Evolutionary conservation across 1,140 invertebrate species (phyloP), one percentile per base, ranked within the genome.

Genomic region (Amphibalanus amphitrite): DNA sequence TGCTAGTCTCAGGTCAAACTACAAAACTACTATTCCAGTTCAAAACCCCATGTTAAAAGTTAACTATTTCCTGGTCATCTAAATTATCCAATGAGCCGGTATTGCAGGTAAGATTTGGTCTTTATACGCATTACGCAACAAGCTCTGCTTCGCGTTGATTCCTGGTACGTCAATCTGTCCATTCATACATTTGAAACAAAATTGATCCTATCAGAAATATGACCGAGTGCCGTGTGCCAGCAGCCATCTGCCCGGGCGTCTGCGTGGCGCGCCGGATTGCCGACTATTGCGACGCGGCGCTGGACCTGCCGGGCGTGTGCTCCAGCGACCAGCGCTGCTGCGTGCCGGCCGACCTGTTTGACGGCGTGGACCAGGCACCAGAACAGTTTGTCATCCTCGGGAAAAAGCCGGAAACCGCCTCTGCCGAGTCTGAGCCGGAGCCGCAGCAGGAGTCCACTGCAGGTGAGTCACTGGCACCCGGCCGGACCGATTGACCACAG

Each of bases 221-320:
- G n/a, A n/a, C n/a, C n/a, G n/a, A n/a, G n/a, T n/a, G n/a, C n/a
- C n/a, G n/a, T n/a, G n/a, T n/a, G n/a, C n/a, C n/a, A n/a, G n/a
- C 73, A 69, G 70, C 59, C 28, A 40, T 74, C 17, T 93, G 90
- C 78, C 86, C 87, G 0, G 90, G 91, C 0, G 86, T 92, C 15
- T 95, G 92, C 75, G 90, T 93, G 72, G 87, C 88, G 0, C 86
- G 89, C 69, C 83, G 86, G 8, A 88, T 93, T 70, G 87, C 89
- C 0, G 85, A 88, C 76, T 93, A 93, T 78, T 94, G 91, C 77
- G 90, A 93, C 75, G 90, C 90, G 0, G 89, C 92, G 71, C 78
- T 93, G 10, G 87, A 87, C 67, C 77, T 86, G 0, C 80, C 83
- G 25, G 83, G 82, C 8, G 81, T 92, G 0, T 92, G 90, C 78